phyloP scores from a whole-genome alignment of 2,888 invertebrate genomes.

The Eupsilia transversa region DNA sequence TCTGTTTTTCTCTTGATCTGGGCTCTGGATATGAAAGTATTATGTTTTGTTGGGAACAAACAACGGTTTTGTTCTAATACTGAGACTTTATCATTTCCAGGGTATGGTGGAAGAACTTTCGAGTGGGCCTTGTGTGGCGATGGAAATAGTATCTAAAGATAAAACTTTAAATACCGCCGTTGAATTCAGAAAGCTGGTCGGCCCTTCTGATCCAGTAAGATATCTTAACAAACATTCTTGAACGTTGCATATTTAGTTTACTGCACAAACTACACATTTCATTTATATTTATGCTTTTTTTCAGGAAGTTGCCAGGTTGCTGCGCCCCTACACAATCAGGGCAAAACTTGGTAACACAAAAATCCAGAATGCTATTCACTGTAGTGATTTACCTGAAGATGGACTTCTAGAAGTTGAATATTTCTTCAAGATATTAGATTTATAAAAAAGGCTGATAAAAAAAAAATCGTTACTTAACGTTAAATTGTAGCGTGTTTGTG shows the following conservation, averaged over 20 bases:
- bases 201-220: slow-evolving; percentile 97
- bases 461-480: slow-evolving; percentile 55
- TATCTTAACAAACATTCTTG: background rate
- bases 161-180: slow-evolving; percentile 91
- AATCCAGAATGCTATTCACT: slow-evolving; percentile 97
- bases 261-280: background rate
- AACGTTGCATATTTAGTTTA: background rate
- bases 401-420: slow-evolving; percentile 95
- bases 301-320: slow-evolving; percentile 95
- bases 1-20: background rate
- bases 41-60: background rate
- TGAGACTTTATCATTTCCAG: slow-evolving; percentile 78
- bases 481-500: slow-evolving; percentile 49
- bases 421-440: slow-evolving; percentile 93
- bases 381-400: slow-evolving; percentile 98
- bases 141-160: slow-evolving; percentile 94
- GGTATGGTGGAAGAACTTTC: slow-evolving; percentile 96
- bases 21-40: background rate
- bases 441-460: slow-evolving; percentile 77
- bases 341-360: slow-evolving; percentile 96
- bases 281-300: background rate
- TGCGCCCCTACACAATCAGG: slow-evolving; percentile 95
- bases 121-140: slow-evolving; percentile 95
- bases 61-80: background rate
- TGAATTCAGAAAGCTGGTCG: slow-evolving; percentile 95